phyloP scores from a whole-genome alignment of 1,140 invertebrate genomes.

The Aphidius ervi region DNA sequence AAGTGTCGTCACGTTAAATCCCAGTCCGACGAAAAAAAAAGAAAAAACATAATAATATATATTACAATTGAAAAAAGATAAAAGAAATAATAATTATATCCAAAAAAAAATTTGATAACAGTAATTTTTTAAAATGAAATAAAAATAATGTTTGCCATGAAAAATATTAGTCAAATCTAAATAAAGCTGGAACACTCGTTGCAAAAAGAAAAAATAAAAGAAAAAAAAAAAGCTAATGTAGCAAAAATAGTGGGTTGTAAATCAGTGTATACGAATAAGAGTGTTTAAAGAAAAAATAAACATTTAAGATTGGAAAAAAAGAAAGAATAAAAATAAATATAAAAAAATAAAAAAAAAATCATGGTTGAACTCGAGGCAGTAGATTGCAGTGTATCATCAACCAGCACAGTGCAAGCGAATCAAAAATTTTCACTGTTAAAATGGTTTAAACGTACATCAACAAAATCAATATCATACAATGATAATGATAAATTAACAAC shows the following conservation, averaged over 20 bases:
- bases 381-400: slow-evolving; percentile 19
- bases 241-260: too few relatives aligned
- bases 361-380: slow-evolving; percentile 39
- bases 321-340: slow-evolving; percentile 12
- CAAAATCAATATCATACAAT: slow-evolving; percentile 2
- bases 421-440: slow-evolving; percentile 42
- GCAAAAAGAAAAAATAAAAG: too few relatives aligned
- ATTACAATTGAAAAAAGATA: too few relatives aligned
- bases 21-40: background rate
- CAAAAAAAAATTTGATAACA: too few relatives aligned
- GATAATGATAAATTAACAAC: background rate
- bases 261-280: too few relatives aligned
- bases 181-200: too few relatives aligned
- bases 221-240: too few relatives aligned
- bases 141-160: too few relatives aligned
- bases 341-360: slow-evolving; percentile 27
- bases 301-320: background rate
- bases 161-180: too few relatives aligned
- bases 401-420: slow-evolving; percentile 25
- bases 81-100: too few relatives aligned
- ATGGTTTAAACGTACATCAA: slow-evolving; percentile 40
- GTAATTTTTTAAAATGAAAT: too few relatives aligned
- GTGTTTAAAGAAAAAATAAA: too few relatives aligned
- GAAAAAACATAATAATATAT: background rate
- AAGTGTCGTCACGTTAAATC: slow-evolving; percentile 19